These are phyloP conservation scores for Drosophila mimica DNA, from an alignment of 2,888 invertebrate genomes.

Conservation along the genomic window DNA sequence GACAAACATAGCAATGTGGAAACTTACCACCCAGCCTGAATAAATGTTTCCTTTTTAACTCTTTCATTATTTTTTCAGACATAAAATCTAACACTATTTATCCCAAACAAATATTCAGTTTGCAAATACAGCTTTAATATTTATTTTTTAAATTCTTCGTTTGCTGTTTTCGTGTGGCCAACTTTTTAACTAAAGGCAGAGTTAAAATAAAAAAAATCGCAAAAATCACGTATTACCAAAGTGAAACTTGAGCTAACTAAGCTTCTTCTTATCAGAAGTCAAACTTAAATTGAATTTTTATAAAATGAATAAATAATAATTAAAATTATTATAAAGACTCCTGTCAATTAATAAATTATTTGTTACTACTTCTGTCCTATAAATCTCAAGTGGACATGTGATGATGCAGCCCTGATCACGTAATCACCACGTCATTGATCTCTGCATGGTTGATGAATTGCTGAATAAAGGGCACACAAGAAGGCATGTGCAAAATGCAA, in stretches of 20 bases:
- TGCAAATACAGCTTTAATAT: background rate
- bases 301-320: background rate
- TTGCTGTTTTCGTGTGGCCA: background rate
- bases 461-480: conserved; percentile 42
- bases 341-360: background rate
- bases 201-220: background rate
- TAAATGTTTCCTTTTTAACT: background rate
- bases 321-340: background rate
- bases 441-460: conserved; percentile 18
- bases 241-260: background rate
- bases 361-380: background rate
- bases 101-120: background rate
- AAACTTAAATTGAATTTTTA: background rate
- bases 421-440: conserved; percentile 13
- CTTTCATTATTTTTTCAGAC: background rate
- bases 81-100: too few relatives aligned
- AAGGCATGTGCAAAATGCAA: conserved; percentile 36
- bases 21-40: background rate
- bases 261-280: background rate
- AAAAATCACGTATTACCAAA: background rate
- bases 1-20: background rate
- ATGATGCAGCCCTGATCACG: conserved; percentile 16
- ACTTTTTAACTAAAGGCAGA: background rate
- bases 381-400: background rate
- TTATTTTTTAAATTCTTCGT: background rate